A percentile compares a stretch with the other conserved stretches of the same genome.
phyloP scores from a whole-genome alignment of 1,140 invertebrate genomes.

The Anastatus disparis region DNA sequence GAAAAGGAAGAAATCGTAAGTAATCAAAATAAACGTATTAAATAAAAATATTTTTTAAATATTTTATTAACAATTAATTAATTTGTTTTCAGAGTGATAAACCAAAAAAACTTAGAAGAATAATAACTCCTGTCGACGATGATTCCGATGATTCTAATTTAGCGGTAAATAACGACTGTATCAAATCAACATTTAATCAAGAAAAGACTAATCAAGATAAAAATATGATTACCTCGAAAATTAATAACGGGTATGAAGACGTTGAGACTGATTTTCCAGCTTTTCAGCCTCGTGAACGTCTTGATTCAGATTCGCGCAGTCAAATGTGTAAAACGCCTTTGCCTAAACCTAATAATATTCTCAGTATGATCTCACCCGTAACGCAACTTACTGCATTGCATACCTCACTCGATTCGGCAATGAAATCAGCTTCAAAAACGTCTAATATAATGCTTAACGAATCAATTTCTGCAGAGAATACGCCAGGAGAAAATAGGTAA shows the following conservation, averaged over 20 bases:
- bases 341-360: slow-evolving; percentile 44
- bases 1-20: slow-evolving; percentile 49
- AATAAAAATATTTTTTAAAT: neutral
- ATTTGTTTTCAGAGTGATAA: slow-evolving; percentile 41
- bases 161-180: slow-evolving; percentile 30
- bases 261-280: neutral
- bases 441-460: slow-evolving; percentile 11
- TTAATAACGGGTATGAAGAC: slow-evolving; percentile 35
- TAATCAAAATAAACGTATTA: slow-evolving; percentile 15
- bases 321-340: slow-evolving; percentile 49
- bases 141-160: slow-evolving; percentile 47
- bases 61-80: neutral
- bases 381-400: slow-evolving; percentile 58
- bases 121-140: slow-evolving; percentile 57
- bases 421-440: slow-evolving; percentile 34
- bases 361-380: slow-evolving; percentile 55
- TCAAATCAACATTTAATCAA: slow-evolving; percentile 50
- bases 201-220: slow-evolving; percentile 33
- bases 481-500: slow-evolving; percentile 36
- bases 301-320: slow-evolving; percentile 29
- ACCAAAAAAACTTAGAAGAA: slow-evolving; percentile 53
- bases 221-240: slow-evolving; percentile 47
- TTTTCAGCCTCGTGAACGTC: slow-evolving; percentile 4
- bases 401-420: slow-evolving; percentile 53
- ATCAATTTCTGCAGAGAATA: slow-evolving; percentile 23